A percentile compares a stretch with the other conserved stretches of the same genome.
Evolutionary conservation across 2,797 vertebrate genomes (phyloP).

Genomic region (Centropyge bicolor): DNA sequence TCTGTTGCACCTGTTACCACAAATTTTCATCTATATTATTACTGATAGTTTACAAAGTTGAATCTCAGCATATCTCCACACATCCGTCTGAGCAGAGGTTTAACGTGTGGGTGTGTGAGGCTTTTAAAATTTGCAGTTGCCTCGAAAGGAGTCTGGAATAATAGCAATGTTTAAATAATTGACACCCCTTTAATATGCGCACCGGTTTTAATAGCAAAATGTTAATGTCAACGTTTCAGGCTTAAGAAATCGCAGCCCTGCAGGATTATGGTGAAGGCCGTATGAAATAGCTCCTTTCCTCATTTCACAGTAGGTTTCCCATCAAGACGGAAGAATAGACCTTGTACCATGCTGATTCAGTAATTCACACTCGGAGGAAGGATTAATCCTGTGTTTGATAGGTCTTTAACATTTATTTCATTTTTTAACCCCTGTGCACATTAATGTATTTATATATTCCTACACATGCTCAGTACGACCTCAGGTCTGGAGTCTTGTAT

Average conservation of each 20-base stretch:
- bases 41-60: background rate
- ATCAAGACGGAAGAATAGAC: background rate
- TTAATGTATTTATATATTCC: background rate
- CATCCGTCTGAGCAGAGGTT: background rate
- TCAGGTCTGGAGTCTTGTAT: constrained; percentile 1
- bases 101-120: background rate
- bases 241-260: background rate
- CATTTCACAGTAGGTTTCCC: constrained; percentile 14
- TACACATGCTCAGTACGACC: background rate
- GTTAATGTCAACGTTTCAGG: background rate
- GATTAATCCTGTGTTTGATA: background rate
- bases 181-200: background rate
- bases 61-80: constrained; percentile 1
- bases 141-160: background rate
- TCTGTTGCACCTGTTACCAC: background rate
- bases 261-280: background rate
- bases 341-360: background rate
- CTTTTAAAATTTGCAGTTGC: background rate
- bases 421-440: background rate
- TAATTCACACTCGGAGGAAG: constrained; percentile 3
- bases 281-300: background rate
- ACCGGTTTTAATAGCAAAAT: constrained; percentile 6
- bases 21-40: background rate
- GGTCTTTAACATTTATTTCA: background rate
- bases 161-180: background rate